phyloP scores from a whole-genome alignment of 2,113 vertebrate species.

The Eretmochelys imbricata region DNA sequence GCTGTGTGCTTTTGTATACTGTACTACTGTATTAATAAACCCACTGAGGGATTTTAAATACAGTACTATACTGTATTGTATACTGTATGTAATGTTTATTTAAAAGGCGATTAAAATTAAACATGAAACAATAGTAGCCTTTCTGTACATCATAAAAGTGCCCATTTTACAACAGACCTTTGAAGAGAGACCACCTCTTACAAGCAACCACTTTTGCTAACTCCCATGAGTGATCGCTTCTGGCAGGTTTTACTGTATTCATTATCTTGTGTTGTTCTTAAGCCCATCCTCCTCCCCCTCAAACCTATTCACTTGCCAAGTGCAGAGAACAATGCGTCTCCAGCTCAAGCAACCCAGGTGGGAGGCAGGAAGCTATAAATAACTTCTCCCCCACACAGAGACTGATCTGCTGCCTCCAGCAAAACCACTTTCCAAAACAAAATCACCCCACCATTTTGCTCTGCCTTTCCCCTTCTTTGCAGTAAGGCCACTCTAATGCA shows the following conservation, averaged over 20 bases:
- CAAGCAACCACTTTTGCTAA: neutral
- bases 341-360: constrained; percentile 42
- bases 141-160: neutral
- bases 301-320: neutral
- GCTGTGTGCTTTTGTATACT: neutral
- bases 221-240: neutral
- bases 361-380: constrained; percentile 61
- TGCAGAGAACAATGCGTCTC: constrained; percentile 41
- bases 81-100: neutral
- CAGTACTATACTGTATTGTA: neutral
- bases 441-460: neutral
- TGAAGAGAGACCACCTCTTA: neutral
- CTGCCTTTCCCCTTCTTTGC: neutral
- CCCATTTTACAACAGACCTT: neutral
- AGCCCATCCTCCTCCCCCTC: neutral
- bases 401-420: constrained; percentile 35
- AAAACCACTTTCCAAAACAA: neutral
- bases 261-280: neutral
- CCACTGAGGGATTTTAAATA: neutral
- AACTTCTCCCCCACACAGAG: constrained; percentile 20
- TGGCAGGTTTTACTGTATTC: neutral
- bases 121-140: neutral
- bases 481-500: neutral
- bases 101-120: neutral
- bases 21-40: neutral